Evolutionary conservation across 2,797 vertebrate species (phyloP), one percentile per base, ranked within the genome.

Genomic region (Balearica regulorum): DNA sequence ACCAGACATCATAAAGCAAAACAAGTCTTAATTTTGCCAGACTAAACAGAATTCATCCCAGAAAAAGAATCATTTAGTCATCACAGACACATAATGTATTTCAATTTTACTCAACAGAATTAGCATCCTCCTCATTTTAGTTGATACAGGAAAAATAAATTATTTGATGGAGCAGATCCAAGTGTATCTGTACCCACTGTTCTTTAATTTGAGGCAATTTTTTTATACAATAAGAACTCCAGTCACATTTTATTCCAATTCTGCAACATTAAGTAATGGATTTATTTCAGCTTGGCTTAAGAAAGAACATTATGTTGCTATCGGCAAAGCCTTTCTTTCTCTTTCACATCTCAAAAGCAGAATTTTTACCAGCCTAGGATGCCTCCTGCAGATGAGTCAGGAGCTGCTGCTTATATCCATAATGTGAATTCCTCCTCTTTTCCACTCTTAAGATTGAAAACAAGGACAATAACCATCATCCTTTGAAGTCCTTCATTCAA

Each of bases 271-370:
- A 95, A 91, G 66, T 90, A 93, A 93, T 90, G 73, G 51, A 83
- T 95, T 96, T 94, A 89, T 89, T 96, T 96, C 90, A 93, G 88
- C 73, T 83, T 87, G 60, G 37, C 96, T 96, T 92, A 93, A 93
- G 71, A 53, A 87, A 89, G 90, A 94, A 91, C 76, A 89, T 89
- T 94, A 66, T 68, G 44, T 48, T 90, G 41, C 73, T 91, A 69
- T 70, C 22, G 13, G 58, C 81, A 90, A 84, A 87, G 37, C 24
- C 10, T 82, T 90, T 86, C 43, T 91, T 91, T 76, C 13, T 35
- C 55, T 83, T 89, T 65, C 49, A 76, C 5, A 1, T 76, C 39
- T 58, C 62, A 88, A 86, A 93, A 84, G 25, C 16, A 76, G 31
- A 86, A 16, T 48, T 94, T 96, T 91, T 88, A 79, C 69, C 62